Base-by-base conservation (phyloP, 30 jellyfish, hydroid and myxozoan genomes). In the Turritopsis rubra region DNA sequence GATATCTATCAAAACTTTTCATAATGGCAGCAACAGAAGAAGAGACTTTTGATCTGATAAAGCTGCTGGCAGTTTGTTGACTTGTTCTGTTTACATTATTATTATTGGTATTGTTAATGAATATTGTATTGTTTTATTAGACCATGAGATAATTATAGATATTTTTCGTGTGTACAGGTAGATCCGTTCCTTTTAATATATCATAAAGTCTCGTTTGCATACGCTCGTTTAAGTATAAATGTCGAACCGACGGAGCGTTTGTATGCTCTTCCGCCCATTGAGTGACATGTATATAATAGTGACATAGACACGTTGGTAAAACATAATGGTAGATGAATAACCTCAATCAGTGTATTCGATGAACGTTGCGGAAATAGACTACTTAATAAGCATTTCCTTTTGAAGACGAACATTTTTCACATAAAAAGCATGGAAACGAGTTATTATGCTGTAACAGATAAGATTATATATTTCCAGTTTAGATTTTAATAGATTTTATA, bases 1-100 rank as follows among this genome's bases (percentile, higher is more conserved):
- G 97, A 90, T 52, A 85, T 90, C 87, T 90, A 90, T 85, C 87
- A 90, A 28, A 85, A 86, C 27, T 90, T 85, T 84, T 75, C 72
- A 78, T 89, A 77, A 89, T 52, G 60, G 60, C 9, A n/a, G n/a
- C n/a, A 41, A 41, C 60, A 5, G 60, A 41, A 41, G 13, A n/a
- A n/a, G n/a, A n/a, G n/a, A n/a, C 60, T 41, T 3, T 41, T 41
- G 60, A 3, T 41, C 5, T 41, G 60, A 5, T 41, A 13, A 41
- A 41, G 60, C 60, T 41, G 60, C 60, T 41, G 60, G 60, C 60
- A 41, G 60, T 41, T 41, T 41, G 60, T 41, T 41, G 60, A 41
- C 60, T 41, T 41, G 60, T 41, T 41, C 5, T 13, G 5, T 41
- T 41, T 5, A 5, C 13, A 13, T 41, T 41, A 41, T 41, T 41